phyloP scores from a whole-genome alignment of 2,888 invertebrate species.

The Heliconius ethilla region DNA sequence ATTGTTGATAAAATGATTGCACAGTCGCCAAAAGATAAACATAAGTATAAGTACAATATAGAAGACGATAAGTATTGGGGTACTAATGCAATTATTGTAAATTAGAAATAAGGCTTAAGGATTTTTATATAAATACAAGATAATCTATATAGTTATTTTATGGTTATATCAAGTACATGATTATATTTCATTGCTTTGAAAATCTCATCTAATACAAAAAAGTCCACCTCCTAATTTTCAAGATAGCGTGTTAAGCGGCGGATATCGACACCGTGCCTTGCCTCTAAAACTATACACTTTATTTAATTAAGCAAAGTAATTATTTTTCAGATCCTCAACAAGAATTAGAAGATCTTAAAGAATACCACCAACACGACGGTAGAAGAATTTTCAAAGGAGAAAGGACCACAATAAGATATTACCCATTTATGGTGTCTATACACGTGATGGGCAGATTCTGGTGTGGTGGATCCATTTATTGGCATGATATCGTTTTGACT shows the following conservation, averaged over 20 bases:
- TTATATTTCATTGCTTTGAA: too few species aligned
- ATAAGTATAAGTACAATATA: conserved; percentile 53
- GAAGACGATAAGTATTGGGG: conserved; percentile 68
- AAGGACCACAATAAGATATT: conserved; percentile 63
- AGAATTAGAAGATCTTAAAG: conserved; percentile 62
- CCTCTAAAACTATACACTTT: neutral
- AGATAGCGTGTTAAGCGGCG: neutral
- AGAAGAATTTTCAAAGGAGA: conserved; percentile 68
- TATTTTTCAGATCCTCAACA: conserved; percentile 61
- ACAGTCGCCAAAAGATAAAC: conserved; percentile 60
- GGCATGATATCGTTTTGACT: conserved; percentile 66
- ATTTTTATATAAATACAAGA: too few species aligned
- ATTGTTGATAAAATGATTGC: conserved; percentile 66
- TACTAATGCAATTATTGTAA: conserved; percentile 42
- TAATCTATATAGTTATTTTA: neutral
- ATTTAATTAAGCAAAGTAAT: neutral
- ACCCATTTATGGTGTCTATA: conserved; percentile 72
- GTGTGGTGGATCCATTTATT: conserved; percentile 71
- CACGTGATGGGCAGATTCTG: conserved; percentile 74
- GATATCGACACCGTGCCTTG: neutral
- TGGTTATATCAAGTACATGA: too few species aligned
- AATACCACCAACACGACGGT: conserved; percentile 59
- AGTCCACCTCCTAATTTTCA: neutral
- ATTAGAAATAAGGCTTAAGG: neutral
- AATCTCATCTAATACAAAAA: too few species aligned